Conservation (phyloP, 2,797 vertebrate genomes). For the Ispidina lecontei region DNA sequence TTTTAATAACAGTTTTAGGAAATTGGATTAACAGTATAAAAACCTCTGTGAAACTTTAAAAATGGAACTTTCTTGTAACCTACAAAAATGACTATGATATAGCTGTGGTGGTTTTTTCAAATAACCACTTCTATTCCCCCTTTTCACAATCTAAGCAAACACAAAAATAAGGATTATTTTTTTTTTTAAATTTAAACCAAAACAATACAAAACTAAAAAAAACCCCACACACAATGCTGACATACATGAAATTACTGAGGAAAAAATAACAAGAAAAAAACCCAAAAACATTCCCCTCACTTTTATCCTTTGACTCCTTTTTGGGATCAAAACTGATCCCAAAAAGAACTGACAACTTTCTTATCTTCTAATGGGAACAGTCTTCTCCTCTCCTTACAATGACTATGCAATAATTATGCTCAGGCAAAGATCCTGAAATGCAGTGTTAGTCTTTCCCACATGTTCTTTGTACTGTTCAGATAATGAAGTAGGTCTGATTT, state of each 20-base stretch:
- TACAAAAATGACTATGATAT: background rate
- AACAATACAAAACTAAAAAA: too few species aligned
- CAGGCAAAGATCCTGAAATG: background rate
- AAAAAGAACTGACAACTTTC: background rate
- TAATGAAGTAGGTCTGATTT: background rate
- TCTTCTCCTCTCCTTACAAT: background rate
- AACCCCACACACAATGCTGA: background rate
- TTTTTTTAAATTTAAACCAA: too few species aligned
- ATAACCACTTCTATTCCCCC: background rate
- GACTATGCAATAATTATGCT: fast-evolving
- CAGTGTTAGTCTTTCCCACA: background rate
- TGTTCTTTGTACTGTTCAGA: background rate
- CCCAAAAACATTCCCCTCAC: background rate
- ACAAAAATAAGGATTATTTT: background rate
- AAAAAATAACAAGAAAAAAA: background rate
- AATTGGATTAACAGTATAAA: background rate
- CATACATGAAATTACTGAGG: background rate
- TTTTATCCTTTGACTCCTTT: background rate
- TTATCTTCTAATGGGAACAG: background rate
- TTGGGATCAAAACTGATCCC: too few species aligned
- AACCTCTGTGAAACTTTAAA: background rate
- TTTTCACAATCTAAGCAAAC: background rate
- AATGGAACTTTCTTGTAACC: background rate
- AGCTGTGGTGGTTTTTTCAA: background rate
- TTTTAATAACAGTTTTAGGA: constrained; percentile 40